Base-by-base conservation (phyloP, 2,797 vertebrate genomes). In the Sylvia borin region DNA sequence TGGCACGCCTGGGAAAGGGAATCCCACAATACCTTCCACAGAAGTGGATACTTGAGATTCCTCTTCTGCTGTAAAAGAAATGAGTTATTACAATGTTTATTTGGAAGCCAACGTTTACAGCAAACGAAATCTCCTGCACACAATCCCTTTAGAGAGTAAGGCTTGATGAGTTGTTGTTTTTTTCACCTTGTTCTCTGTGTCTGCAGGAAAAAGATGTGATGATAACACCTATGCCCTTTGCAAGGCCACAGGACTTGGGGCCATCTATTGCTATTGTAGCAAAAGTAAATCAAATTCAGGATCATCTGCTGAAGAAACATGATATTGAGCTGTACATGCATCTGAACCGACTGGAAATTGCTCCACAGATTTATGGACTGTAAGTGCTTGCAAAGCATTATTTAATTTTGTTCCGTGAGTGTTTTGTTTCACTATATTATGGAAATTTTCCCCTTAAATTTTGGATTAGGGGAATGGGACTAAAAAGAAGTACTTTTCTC, bases 201-300 rank as follows among this genome's bases (percentile, higher is more conserved):
- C 89, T 96, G 60, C 97, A 99, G 99, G 99, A 99, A 29, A 99
- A 99, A 92, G 99, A 99, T 68, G 98, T 99, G 92, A 98, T 99
- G 98, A 96, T 99, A 97, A 98, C 99, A 79, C 99, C 99, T 95
- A 98, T 99, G 87, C 99, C 99, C 3, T 99, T 99, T 95, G 99
- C 99, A 67, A 98, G 99, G 97, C 99, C 99, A 4, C 99, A 99
- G 96, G 99, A 99, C 90, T 86, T 98, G 3, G 99, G 99, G 12
- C 99, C 99, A 16, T 99, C 99, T 85, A 98, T 99, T 95, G 99
- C 99, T 96, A 98, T 99, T 97, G 99, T 99, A 92, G 98, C 99
- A 91, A 99, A 99, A 98, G 99, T 99, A 85, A 99, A 99, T 97
- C 99, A 99, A 80, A 99, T 99, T 97, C 99, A 99, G 95, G 99